Conservation (phyloP, 2,888 invertebrate species). For the Ormyrus pomaceus region DNA sequence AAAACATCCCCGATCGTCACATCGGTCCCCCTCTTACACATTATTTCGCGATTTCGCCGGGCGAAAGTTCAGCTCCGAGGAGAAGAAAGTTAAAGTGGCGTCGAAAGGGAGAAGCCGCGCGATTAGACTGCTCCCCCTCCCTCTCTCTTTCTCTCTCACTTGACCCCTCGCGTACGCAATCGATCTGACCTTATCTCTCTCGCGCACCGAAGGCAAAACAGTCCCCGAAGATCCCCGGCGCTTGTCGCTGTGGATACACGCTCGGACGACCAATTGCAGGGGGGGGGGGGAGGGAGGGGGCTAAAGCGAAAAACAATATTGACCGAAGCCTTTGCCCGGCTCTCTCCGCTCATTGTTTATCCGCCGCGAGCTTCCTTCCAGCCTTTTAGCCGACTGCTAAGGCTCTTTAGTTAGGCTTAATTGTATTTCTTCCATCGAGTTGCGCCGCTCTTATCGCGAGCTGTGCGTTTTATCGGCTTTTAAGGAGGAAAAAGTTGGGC, state of each 20-base stretch:
- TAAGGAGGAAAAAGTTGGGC: too few relatives aligned
- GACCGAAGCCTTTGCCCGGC: slow-evolving; percentile 27
- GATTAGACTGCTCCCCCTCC: too few relatives aligned
- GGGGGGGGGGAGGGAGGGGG: too few relatives aligned
- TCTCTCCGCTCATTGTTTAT: not conserved
- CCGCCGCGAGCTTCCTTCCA: not conserved
- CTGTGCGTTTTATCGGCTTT: too few relatives aligned
- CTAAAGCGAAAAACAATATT: slow-evolving; percentile 41
- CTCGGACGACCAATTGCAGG: slow-evolving; percentile 17
- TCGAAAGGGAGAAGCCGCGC: too few relatives aligned
- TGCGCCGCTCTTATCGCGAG: not conserved
- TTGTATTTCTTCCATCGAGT: slow-evolving; percentile 15
- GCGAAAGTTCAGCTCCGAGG: too few relatives aligned
- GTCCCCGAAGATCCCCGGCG: slow-evolving; percentile 2
- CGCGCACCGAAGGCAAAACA: not conserved
- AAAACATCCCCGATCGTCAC: too few relatives aligned
- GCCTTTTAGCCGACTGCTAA: slow-evolving; percentile 11
- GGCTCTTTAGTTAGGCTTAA: slow-evolving; percentile 23
- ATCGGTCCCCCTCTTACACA: too few relatives aligned
- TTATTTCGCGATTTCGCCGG: too few relatives aligned
- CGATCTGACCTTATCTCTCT: not conserved
- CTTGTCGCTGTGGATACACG: not conserved
- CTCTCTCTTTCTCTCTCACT: not conserved
- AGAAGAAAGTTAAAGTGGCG: too few relatives aligned
- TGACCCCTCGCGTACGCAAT: not conserved